Base-by-base conservation (phyloP, 2,113 vertebrate genomes). In the Antechinus stuartii region DNA sequence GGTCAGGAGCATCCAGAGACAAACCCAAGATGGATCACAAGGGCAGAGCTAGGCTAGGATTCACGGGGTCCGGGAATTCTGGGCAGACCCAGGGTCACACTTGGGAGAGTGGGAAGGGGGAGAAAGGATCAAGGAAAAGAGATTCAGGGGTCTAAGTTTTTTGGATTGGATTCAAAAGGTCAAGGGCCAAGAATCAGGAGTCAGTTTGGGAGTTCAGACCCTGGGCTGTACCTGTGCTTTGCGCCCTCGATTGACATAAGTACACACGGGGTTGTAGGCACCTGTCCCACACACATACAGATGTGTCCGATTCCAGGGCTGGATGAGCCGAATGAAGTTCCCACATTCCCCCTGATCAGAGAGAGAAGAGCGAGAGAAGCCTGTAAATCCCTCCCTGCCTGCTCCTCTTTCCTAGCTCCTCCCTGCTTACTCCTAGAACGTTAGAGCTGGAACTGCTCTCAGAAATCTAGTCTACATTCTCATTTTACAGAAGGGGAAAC, bases 251-350 rank as follows among this genome's bases (percentile, higher is more conserved):
- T 99, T 99, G 98, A 99, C 98, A 0, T 99, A 99, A 97, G 99
- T 99, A 97, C 99, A 99, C 99, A 99, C 98, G 95, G 99, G 99
- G 97, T 99, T 99, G 98, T 99, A 99, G 22, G 99, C 99, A 0
- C 99, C 99, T 0, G 99, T 99, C 96, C 99, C 99, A 0, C 99
- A 99, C 95, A 99, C 99, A 2, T 99, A 99, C 95, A 99, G 99
- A 96, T 99, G 99, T 90, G 99, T 99, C 93, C 99, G 99, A 98
- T 99, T 99, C 99, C 99, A 99, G 30, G 99, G 99, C 98, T 99
- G 99, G 97, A 99, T 99, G 98, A 99, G 99, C 94, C 99, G 99
- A 98, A 99, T 99, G 98, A 99, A 99, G 98, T 99, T 99, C 91
- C 99, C 99, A 0, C 99, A 99, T 97, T 99, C 99, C 0, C 99